A percentile compares a stretch with the other conserved stretches of the same genome.
Evolutionary conservation across 37 sponge, comb jelly and placozoan species (phyloP).

Genomic region (Bolinopsis microptera): DNA sequence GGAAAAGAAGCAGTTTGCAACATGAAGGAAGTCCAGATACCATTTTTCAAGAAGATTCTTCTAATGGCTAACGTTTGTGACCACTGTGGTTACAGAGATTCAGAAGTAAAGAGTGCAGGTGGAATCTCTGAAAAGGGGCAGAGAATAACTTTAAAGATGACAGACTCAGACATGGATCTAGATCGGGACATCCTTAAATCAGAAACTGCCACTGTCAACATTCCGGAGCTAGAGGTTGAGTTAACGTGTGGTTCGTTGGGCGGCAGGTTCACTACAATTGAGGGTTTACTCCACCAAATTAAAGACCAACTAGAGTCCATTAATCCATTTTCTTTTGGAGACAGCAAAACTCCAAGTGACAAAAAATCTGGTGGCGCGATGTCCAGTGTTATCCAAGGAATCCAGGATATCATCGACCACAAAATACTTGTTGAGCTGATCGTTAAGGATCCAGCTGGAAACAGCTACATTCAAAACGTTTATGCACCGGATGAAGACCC

Average conservation of each 20-base stretch:
- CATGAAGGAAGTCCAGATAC: conserved; percentile 46
- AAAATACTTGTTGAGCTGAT: conserved; percentile 70
- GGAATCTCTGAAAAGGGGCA: conserved; percentile 80
- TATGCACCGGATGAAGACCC: conserved; percentile 95
- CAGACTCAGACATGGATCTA: conserved; percentile 75
- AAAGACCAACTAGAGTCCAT: conserved; percentile 71
- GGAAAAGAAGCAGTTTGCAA: conserved; percentile 58
- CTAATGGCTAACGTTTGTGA: conserved; percentile 93
- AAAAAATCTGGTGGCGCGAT: background rate
- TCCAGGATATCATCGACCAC: background rate
- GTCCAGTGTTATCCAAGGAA: background rate
- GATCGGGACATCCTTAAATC: conserved; percentile 88
- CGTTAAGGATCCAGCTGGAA: conserved; percentile 97
- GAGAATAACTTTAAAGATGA: conserved; percentile 74
- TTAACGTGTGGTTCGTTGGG: conserved; percentile 76
- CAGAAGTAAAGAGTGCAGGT: conserved; percentile 82
- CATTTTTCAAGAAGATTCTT: conserved; percentile 48
- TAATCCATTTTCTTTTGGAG: conserved; percentile 80
- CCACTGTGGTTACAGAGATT: conserved; percentile 80
- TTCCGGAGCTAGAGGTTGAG: conserved; percentile 85
- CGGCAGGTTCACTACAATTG: conserved; percentile 91
- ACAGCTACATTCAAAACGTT: conserved; percentile 92
- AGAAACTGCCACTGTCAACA: conserved; percentile 76
- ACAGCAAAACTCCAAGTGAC: conserved; percentile 66
- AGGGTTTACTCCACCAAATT: conserved; percentile 80